Conservation (phyloP, 2,888 invertebrate species). For the Ephialtes manifestator region DNA sequence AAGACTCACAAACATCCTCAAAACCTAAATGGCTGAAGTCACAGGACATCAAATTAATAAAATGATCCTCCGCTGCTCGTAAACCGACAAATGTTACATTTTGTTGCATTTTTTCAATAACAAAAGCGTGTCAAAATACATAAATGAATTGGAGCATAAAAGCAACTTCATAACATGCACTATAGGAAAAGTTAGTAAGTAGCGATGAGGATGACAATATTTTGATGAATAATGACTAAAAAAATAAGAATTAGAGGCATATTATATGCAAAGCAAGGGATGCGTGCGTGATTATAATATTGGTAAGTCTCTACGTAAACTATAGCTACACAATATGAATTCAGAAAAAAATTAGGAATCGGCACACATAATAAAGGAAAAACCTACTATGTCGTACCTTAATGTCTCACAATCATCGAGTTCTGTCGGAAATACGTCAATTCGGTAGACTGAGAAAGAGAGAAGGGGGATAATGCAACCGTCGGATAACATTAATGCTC, state of each 20-base stretch:
- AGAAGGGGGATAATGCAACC: slow-evolving; percentile 45
- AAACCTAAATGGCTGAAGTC: not conserved
- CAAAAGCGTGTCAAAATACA: not conserved
- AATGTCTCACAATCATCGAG: slow-evolving; percentile 54
- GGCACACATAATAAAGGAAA: slow-evolving; percentile 49
- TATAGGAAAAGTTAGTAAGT: slow-evolving; percentile 30
- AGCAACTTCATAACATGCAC: slow-evolving; percentile 42
- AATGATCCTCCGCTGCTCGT: not conserved
- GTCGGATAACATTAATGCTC: slow-evolving; percentile 58
- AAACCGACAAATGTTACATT: not conserved
- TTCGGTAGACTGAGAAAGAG: slow-evolving; percentile 58
- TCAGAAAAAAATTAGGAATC: slow-evolving; percentile 29
- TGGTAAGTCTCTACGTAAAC: slow-evolving; percentile 7
- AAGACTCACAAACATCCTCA: not conserved
- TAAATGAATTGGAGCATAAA: not conserved
- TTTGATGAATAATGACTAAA: slow-evolving; percentile 11
- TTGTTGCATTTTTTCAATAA: not conserved
- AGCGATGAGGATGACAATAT: slow-evolving; percentile 55
- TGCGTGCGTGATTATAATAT: slow-evolving; percentile 51
- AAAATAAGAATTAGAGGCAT: slow-evolving; percentile 9
- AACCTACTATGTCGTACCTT: slow-evolving; percentile 59
- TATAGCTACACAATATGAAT: slow-evolving; percentile 25
- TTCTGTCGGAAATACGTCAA: slow-evolving; percentile 43
- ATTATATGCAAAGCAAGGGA: slow-evolving; percentile 15
- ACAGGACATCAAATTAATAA: not conserved